Percentiles rank a stretch among this genome's conserved stretches.
Evolutionary conservation across 2,113 vertebrate species (phyloP).

Genomic region (Fukomys damarensis): DNA sequence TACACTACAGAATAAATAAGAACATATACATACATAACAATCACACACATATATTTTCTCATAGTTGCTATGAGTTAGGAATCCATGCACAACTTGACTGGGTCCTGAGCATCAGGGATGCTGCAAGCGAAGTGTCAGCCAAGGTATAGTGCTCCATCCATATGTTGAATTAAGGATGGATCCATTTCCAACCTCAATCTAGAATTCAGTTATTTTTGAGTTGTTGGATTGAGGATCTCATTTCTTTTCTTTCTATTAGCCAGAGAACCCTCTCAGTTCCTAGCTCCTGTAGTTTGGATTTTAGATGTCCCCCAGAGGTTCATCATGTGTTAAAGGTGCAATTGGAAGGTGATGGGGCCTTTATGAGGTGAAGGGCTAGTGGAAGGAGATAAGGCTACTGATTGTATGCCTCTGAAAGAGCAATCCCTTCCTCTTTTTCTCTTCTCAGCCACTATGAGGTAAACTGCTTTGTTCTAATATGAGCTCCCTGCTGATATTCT

Average conservation of each 20-base stretch:
- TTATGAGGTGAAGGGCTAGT: neutral
- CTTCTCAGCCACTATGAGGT: neutral
- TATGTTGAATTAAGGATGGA: neutral
- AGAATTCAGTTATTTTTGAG: neutral
- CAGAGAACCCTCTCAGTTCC: neutral
- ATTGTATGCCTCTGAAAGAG: neutral
- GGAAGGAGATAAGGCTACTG: neutral
- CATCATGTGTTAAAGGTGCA: neutral
- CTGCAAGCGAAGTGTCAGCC: neutral
- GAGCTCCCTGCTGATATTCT: neutral
- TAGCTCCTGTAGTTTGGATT: neutral
- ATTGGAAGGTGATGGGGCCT: neutral
- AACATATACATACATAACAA: neutral
- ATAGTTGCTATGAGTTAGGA: neutral
- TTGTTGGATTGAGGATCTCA: neutral
- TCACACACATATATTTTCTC: neutral
- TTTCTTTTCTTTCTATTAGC: neutral
- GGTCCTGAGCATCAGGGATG: neutral
- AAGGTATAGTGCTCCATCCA: neutral
- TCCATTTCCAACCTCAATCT: neutral
- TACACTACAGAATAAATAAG: neutral
- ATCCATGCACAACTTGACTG: neutral
- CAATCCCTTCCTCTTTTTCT: neutral
- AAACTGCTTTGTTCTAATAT: neutral
- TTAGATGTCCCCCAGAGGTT: neutral